Evolutionary conservation across 1,140 invertebrate genomes (phyloP).

Genomic region (Drosophila trapezifrons): DNA sequence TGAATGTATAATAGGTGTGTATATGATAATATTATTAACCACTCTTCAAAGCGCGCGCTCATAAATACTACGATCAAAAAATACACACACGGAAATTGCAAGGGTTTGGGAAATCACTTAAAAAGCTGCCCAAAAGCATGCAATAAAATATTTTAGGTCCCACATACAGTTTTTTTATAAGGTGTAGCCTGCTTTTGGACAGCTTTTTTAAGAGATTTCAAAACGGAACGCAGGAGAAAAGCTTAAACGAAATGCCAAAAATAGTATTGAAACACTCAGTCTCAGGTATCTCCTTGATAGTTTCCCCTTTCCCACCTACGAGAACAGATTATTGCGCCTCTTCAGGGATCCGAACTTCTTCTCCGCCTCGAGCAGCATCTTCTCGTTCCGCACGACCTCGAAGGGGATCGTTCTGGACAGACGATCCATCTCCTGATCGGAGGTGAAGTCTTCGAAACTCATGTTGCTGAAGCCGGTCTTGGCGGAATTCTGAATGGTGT

Average conservation of each 20-base stretch:
- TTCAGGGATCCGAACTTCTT: slow-evolving; percentile 88
- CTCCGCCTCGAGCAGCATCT: slow-evolving; percentile 86
- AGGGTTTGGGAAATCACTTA: not conserved
- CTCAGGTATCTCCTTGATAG: slow-evolving; percentile 51
- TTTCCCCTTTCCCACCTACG: slow-evolving; percentile 69
- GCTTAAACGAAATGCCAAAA: slow-evolving; percentile 48
- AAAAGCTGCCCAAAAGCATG: not conserved
- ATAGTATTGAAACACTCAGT: slow-evolving; percentile 54
- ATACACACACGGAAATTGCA: slow-evolving; percentile 42
- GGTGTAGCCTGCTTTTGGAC: no score
- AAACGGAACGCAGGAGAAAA: slow-evolving; percentile 30
- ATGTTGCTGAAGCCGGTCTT: slow-evolving; percentile 90
- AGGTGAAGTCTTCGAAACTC: slow-evolving; percentile 92
- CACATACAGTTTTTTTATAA: not conserved
- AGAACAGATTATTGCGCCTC: slow-evolving; percentile 88
- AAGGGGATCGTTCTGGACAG: slow-evolving; percentile 86
- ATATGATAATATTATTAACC: slow-evolving; percentile 22
- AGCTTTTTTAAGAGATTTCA: slow-evolving; percentile 1
- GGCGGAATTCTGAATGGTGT: slow-evolving; percentile 80
- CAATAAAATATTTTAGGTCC: slow-evolving; percentile 2
- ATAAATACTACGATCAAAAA: slow-evolving; percentile 71
- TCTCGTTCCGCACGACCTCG: slow-evolving; percentile 87
- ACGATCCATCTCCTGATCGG: slow-evolving; percentile 86
- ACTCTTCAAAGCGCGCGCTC: slow-evolving; percentile 11
- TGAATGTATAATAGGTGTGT: slow-evolving; percentile 40